Percentiles rank a stretch among this genome's conserved stretches.
Conservation (phyloP, 2,888 invertebrate species). For the Plagiodera versicolora region DNA sequence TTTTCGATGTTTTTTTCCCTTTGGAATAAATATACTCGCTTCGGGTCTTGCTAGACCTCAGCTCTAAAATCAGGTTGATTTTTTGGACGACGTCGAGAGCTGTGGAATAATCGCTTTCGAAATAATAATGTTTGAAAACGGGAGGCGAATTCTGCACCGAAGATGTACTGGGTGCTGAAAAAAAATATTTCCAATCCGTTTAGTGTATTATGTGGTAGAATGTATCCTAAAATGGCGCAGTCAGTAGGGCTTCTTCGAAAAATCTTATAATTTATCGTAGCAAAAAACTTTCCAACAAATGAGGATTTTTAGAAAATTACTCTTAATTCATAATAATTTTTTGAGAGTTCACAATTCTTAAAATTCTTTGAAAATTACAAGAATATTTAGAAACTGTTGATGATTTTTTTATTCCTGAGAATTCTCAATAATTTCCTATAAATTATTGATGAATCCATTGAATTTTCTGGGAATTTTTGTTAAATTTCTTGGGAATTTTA, state of each 20-base stretch:
- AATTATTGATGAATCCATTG: too few species aligned
- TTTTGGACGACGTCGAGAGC: conserved; percentile 86
- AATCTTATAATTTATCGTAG: neutral
- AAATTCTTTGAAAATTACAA: too few species aligned
- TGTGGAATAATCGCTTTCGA: conserved; percentile 76
- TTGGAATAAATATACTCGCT: conserved; percentile 79
- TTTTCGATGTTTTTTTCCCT: conserved; percentile 68
- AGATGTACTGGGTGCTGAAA: conserved; percentile 40
- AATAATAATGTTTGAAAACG: conserved; percentile 84
- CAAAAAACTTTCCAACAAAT: neutral
- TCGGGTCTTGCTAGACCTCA: conserved; percentile 76
- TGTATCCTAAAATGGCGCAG: neutral
- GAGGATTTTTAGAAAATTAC: too few species aligned
- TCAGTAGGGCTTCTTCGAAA: too few species aligned
- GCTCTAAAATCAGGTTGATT: conserved; percentile 82
- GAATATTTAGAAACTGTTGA: too few species aligned
- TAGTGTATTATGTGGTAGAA: too few species aligned
- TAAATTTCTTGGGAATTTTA: too few species aligned
- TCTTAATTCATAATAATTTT: too few species aligned
- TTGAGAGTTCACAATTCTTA: too few species aligned
- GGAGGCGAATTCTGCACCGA: conserved; percentile 55
- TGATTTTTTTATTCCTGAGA: too few species aligned
- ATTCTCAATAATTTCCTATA: too few species aligned
- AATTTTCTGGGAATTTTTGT: too few species aligned
- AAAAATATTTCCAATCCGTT: conserved; percentile 10